Evolutionary conservation across 2,888 invertebrate species (phyloP).

Genomic region (Xanthia icteritia): DNA sequence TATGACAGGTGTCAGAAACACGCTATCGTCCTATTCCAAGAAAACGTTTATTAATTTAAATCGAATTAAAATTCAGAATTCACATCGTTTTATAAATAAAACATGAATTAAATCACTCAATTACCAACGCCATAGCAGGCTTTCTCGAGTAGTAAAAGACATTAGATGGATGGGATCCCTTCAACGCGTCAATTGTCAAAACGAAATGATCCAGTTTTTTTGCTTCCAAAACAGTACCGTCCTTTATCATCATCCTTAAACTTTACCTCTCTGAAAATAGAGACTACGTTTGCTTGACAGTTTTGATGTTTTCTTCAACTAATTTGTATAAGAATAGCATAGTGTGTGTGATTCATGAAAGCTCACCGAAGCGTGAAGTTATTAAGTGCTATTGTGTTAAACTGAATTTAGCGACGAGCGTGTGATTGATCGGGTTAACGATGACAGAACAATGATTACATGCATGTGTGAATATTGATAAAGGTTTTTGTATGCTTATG

Average conservation of each 20-base stretch:
- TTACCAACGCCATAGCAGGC: slow-evolving; percentile 60
- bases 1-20: slow-evolving; percentile 60
- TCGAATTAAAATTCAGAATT: slow-evolving; percentile 63
- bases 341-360: slow-evolving; percentile 67
- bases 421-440: slow-evolving; percentile 70
- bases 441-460: slow-evolving; percentile 64
- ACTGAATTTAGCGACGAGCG: slow-evolving; percentile 57
- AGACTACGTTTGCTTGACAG: slow-evolving; percentile 46
- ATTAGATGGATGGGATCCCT: slow-evolving; percentile 75
- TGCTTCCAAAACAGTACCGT: slow-evolving; percentile 58
- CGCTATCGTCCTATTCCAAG: slow-evolving; percentile 42
- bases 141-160: slow-evolving; percentile 64
- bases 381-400: slow-evolving; percentile 71
- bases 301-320: slow-evolving; percentile 64
- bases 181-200: slow-evolving; percentile 79
- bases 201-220: slow-evolving; percentile 79
- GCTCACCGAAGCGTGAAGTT: slow-evolving; percentile 67
- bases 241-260: slow-evolving; percentile 22
- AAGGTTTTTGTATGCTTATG: slow-evolving; percentile 37
- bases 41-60: slow-evolving; percentile 60
- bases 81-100: slow-evolving; percentile 62
- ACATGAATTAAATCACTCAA: slow-evolving; percentile 70
- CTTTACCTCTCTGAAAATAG: slow-evolving; percentile 53
- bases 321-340: slow-evolving; percentile 77
- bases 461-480: slow-evolving; percentile 55